These are phyloP conservation scores for Oryzias woworae DNA, from an alignment of 2,113 vertebrate genomes.

Conservation along the genomic window DNA sequence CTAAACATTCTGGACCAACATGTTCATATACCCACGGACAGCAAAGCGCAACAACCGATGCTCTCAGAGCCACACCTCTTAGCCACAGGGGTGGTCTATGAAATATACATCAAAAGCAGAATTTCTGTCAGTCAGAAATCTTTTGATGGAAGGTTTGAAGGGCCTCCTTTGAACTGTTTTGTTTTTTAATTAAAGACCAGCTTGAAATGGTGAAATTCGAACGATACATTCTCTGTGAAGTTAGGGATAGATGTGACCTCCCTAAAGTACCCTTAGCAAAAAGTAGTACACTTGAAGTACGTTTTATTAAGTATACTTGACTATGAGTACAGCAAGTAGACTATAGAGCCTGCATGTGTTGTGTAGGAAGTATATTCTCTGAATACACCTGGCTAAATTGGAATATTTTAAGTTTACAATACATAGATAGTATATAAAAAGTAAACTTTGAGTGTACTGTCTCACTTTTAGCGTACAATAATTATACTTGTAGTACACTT, in stretches of 20 bases:
- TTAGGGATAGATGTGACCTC: slow-evolving; percentile 5
- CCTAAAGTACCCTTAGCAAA: slow-evolving; percentile 8
- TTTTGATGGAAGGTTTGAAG: slow-evolving; percentile 60
- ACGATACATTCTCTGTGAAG: slow-evolving; percentile 57
- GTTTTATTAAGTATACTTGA: too few species aligned
- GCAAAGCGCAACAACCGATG: slow-evolving; percentile 9
- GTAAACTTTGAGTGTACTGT: too few species aligned
- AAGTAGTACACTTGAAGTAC: too few species aligned
- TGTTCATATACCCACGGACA: slow-evolving; percentile 15
- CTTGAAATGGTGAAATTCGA: slow-evolving; percentile 43
- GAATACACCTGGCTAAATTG: too few species aligned
- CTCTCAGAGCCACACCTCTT: slow-evolving; percentile 35
- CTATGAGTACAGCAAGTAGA: too few species aligned
- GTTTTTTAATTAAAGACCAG: slow-evolving; percentile 65
- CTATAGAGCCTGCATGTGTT: too few species aligned
- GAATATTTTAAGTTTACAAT: too few species aligned
- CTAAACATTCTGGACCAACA: slow-evolving; percentile 20
- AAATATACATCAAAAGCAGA: slow-evolving; percentile 64
- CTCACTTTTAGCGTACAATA: too few species aligned
- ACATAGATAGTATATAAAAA: too few species aligned
- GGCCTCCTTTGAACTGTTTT: slow-evolving; percentile 49
- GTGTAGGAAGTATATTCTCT: too few species aligned
- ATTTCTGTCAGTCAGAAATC: slow-evolving; percentile 59
- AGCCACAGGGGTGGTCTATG: slow-evolving; percentile 46
- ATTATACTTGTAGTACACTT: too few species aligned